Percentiles rank a stretch among this genome's conserved stretches.
These are phyloP conservation scores for Dendrolimus kikuchii DNA, from an alignment of 1,140 invertebrate genomes.

Conservation along the genomic window DNA sequence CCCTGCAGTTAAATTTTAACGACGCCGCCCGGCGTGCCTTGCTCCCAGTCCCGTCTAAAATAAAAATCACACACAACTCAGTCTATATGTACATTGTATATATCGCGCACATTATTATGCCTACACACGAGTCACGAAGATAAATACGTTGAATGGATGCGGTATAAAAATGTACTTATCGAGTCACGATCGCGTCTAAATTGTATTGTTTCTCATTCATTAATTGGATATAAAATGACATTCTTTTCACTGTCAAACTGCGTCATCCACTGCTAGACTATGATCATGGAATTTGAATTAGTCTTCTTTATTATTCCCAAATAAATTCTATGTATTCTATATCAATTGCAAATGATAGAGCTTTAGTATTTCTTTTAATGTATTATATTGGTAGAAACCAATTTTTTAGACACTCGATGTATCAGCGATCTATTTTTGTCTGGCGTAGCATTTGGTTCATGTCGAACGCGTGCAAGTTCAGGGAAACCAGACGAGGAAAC, in stretches of 20 bases:
- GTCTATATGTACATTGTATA: not conserved
- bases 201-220: no score
- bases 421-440: slow-evolving; percentile 34
- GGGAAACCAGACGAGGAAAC: slow-evolving; percentile 45
- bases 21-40: slow-evolving; percentile 16
- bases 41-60: slow-evolving; percentile 16
- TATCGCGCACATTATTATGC: not conserved
- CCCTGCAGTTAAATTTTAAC: slow-evolving; percentile 33
- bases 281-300: no score
- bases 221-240: no score
- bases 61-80: slow-evolving; percentile 15
- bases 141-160: slow-evolving; percentile 16
- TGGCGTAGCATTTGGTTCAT: slow-evolving; percentile 16
- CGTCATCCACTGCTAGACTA: no score
- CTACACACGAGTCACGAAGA: slow-evolving; percentile 2
- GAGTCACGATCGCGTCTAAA: not conserved
- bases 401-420: slow-evolving; percentile 9
- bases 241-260: no score
- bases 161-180: slow-evolving; percentile 11
- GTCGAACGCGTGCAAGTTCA: slow-evolving; percentile 47
- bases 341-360: no score
- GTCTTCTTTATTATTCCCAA: no score
- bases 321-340: no score
- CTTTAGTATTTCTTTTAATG: no score
- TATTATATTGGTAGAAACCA: no score